Evolutionary conservation across 2,797 vertebrate species (phyloP), one percentile per base, ranked within the genome.

Genomic region (Pteronotus mesoamericanus): DNA sequence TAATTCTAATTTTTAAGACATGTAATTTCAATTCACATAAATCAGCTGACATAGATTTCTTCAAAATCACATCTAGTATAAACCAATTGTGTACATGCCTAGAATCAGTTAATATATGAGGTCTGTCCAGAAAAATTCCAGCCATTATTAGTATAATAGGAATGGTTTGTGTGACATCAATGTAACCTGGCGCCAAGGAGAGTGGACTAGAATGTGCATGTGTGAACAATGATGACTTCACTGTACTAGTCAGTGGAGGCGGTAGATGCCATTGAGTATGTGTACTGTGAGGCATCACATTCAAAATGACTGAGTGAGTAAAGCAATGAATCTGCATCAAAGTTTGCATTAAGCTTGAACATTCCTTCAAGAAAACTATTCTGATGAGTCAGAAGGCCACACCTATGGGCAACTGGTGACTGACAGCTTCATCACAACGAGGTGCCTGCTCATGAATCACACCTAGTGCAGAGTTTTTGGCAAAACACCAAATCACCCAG

Each of bases 101-200:
- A 92, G 57, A 96, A 48, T 94, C n/a, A 95, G 90, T 97, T 91
- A 94, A 85, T 66, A 87, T 77, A 51, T 22, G 5, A 64, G 61
- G 15, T 64, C 29, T 64, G 61, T n/a, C 61, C 15, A 3, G 61
- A 64, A 64, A 64, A 64, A 64, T 61, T n/a, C 15, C 61, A 64
- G 61, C 61, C 61, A 64, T 64, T 32, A 64, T 64, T n/a, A 64
- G n/a, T 64, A 64, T n/a, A 32, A 32, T 29, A 26, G 12, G 61
- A 64, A 64, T 32, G 18, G 29, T 64, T 64, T 7, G 14, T 64
- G 61, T n/a, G 61, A 26, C 32, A 32, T 64, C 59, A 32, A 9
- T 64, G 59, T 32, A 61, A 61, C 59, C 59, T 16, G 14, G 59
- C 14, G 29, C 32, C 61, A 64, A 64, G 61, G 61, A 64, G 61